phyloP scores from a whole-genome alignment of 2,888 invertebrate genomes.

The Pseudolycoriella hygida region DNA sequence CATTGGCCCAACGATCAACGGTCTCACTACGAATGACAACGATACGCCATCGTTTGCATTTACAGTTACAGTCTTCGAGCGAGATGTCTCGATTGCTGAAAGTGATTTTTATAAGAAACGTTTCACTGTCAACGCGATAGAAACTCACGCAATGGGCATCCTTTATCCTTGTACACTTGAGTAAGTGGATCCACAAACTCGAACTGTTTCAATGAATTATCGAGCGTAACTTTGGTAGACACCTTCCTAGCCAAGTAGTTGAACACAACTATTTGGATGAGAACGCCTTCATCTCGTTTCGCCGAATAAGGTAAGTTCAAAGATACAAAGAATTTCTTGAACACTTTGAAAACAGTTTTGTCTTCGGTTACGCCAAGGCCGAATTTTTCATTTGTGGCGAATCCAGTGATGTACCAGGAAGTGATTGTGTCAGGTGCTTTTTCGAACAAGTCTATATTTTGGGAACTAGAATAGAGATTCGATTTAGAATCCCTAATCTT shows the following conservation, averaged over 20 bases:
- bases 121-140: no score
- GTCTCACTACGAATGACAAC: constrained; percentile 70
- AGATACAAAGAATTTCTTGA: constrained; percentile 68
- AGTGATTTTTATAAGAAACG: no score
- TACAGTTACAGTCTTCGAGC: constrained; percentile 48
- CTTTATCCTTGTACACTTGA: no score
- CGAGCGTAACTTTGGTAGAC: constrained; percentile 64
- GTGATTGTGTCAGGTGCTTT: constrained; percentile 68
- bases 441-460: constrained; percentile 21
- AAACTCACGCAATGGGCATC: no score
- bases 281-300: constrained; percentile 75
- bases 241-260: constrained; percentile 70
- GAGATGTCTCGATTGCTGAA: constrained; percentile 56
- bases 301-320: constrained; percentile 78
- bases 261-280: constrained; percentile 72
- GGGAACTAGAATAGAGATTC: no score
- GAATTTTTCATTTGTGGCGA: constrained; percentile 55
- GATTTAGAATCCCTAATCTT: no score
- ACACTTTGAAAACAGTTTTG: constrained; percentile 48
- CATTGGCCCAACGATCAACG: constrained; percentile 50
- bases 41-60: constrained; percentile 54
- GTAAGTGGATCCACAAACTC: constrained; percentile 39
- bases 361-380: constrained; percentile 60
- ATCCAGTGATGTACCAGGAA: constrained; percentile 69
- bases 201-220: constrained; percentile 61